Conservation (phyloP, 2,113 vertebrate genomes). For the Silurus asotus region DNA sequence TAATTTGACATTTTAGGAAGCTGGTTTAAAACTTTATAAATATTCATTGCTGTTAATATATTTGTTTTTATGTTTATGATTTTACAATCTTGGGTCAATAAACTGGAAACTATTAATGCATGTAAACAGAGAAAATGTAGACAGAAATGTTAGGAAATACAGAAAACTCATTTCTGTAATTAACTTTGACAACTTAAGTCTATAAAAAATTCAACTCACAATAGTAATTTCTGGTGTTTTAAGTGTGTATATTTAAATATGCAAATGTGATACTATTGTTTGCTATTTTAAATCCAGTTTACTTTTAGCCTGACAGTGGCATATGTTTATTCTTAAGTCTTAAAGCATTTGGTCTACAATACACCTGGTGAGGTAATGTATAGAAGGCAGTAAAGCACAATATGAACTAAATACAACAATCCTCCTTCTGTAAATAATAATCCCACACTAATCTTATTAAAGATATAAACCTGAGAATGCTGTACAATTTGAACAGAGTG, state of each 20-base stretch:
- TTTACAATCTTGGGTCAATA: background rate
- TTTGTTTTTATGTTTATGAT: background rate
- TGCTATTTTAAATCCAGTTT: background rate
- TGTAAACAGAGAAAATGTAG: too few species aligned
- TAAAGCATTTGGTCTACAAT: background rate
- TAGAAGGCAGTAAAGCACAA: too few species aligned
- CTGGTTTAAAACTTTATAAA: too few species aligned
- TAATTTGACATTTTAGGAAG: too few species aligned
- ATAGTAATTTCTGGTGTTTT: conserved; percentile 1
- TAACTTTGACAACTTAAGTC: background rate
- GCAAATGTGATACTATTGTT: background rate
- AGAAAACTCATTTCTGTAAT: background rate
- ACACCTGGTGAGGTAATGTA: too few species aligned
- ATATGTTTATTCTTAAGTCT: background rate
- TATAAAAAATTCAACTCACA: too few species aligned
- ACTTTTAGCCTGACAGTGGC: background rate
- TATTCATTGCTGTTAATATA: too few species aligned
- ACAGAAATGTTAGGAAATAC: background rate
- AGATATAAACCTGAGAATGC: conserved; percentile 1
- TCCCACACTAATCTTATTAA: conserved; percentile 1
- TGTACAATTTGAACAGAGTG: conserved; percentile 6
- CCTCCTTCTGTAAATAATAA: background rate
- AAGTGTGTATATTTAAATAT: background rate
- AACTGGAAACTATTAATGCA: background rate
- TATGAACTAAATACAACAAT: background rate